Conservation (phyloP, 1,140 invertebrate genomes). For the Hirudo medicinalis region DNA sequence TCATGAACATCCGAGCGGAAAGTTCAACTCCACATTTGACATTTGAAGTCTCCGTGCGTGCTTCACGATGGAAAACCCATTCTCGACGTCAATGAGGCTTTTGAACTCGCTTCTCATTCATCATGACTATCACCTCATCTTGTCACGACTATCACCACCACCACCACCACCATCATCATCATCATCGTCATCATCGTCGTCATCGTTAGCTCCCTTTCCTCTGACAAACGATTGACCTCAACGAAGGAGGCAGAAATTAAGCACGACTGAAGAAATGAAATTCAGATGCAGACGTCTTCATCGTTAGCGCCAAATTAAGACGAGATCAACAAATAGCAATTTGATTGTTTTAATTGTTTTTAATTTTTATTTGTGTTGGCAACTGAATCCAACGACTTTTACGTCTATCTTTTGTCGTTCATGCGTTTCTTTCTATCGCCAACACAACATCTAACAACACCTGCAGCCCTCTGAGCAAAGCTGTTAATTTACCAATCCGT, state of each 20-base stretch:
- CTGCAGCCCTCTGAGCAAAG: not conserved
- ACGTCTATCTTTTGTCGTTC: not conserved
- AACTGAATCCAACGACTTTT: not conserved
- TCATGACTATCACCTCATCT: too few relatives aligned
- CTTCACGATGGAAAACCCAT: too few relatives aligned
- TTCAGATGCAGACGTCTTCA: not conserved
- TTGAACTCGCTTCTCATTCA: too few relatives aligned
- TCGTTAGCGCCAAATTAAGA: not conserved
- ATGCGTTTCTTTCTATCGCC: not conserved
- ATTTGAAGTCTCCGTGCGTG: too few relatives aligned
- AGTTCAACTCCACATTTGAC: too few relatives aligned
- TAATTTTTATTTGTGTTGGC: not conserved
- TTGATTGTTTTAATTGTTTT: not conserved
- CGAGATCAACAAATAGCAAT: not conserved
- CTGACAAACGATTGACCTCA: not conserved
- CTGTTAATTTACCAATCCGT: not conserved
- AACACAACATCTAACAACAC: not conserved
- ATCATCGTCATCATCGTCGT: not conserved
- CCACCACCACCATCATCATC: not conserved
- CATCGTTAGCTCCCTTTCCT: too few relatives aligned
- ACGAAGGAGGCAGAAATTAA: not conserved
- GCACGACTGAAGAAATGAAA: not conserved
- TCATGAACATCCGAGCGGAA: too few relatives aligned
- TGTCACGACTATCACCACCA: not conserved
- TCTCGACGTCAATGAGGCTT: too few relatives aligned